Evolutionary conservation across 2,113 vertebrate genomes (phyloP).

Genomic region (Megaptera novaeangliae): DNA sequence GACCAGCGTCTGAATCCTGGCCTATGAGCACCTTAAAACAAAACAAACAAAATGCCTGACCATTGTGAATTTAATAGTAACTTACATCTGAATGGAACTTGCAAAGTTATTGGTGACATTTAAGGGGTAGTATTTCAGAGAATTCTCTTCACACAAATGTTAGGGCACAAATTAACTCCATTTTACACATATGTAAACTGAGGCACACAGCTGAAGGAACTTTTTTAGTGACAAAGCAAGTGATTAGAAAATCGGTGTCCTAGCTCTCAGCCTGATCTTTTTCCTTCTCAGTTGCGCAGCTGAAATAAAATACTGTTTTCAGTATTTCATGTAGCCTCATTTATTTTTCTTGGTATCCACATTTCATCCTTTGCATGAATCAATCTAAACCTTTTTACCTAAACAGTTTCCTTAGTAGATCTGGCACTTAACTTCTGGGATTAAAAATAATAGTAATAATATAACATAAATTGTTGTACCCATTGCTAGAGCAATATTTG

Average conservation of each 20-base stretch:
- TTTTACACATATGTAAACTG: not conserved
- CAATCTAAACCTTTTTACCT: not conserved
- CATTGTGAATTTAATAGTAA: not conserved
- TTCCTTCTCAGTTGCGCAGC: not conserved
- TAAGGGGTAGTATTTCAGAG: not conserved
- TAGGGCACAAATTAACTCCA: not conserved
- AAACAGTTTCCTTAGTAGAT: not conserved
- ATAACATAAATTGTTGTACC: not conserved
- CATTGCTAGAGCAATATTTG: not conserved
- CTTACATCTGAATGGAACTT: not conserved
- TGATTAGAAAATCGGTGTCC: not conserved
- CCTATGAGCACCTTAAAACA: not conserved
- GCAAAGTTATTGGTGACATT: not conserved
- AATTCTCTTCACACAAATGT: not conserved
- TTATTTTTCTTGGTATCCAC: not conserved
- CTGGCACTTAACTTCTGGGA: not conserved
- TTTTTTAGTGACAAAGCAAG: not conserved
- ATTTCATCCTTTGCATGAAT: not conserved
- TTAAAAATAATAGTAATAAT: not conserved
- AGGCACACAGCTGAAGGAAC: not conserved
- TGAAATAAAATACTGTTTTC: not conserved
- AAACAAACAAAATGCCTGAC: not conserved
- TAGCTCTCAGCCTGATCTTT: not conserved
- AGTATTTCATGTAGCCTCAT: not conserved
- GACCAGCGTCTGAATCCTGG: not conserved